phyloP scores from a whole-genome alignment of 2,888 invertebrate genomes.

The Tigriopus californicus region DNA sequence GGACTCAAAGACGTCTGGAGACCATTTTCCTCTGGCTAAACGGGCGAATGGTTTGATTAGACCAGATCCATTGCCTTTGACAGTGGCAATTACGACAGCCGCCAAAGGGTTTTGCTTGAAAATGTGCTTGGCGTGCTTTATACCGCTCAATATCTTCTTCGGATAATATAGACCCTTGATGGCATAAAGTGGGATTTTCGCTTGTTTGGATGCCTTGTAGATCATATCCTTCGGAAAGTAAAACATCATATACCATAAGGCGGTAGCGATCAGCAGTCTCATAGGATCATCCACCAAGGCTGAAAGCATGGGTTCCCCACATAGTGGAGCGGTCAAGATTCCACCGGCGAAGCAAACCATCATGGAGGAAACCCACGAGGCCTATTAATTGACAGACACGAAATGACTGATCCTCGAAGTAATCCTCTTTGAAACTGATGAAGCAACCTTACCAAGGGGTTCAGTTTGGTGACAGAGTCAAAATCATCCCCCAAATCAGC shows the following conservation, averaged over 20 bases:
- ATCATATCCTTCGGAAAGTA: not conserved
- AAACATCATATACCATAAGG: conserved; percentile 7
- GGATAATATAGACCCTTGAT: conserved; percentile 6
- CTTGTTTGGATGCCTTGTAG: not conserved
- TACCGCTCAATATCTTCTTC: conserved; percentile 7
- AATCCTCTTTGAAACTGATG: too few relatives aligned
- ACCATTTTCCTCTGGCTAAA: not conserved
- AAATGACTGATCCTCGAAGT: too few relatives aligned
- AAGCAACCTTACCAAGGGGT: conserved; percentile 2
- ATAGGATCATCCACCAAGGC: not conserved
- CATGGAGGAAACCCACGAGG: conserved; percentile 5
- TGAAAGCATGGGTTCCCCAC: not conserved
- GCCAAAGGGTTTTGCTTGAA: conserved; percentile 5
- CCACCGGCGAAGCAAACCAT: conserved; percentile 8
- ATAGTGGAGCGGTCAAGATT: not conserved
- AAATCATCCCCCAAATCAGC: conserved; percentile 6
- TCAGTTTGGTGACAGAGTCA: not conserved
- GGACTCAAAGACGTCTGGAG: conserved; percentile 2
- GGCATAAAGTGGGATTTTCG: conserved; percentile 5
- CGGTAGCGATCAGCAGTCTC: not conserved
- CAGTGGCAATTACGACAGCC: not conserved
- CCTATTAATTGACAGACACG: too few relatives aligned
- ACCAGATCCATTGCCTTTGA: conserved; percentile 10
- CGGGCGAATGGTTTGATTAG: conserved; percentile 11
- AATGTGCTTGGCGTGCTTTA: conserved; percentile 3